Base-by-base conservation (phyloP, 2,797 vertebrate genomes). In the Ataeniobius toweri region DNA sequence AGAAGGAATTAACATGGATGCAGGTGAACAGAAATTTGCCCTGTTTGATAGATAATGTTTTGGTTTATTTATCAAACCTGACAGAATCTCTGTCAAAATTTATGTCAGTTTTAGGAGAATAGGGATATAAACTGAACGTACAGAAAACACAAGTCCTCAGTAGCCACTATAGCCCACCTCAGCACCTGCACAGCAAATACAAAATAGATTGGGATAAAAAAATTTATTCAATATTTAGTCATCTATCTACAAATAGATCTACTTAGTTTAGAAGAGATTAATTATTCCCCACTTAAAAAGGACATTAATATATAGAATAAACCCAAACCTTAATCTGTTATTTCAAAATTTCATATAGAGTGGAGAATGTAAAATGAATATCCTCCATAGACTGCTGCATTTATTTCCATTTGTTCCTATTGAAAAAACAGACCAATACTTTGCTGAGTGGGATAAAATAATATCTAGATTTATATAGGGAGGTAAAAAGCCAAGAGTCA, bases 311-410 rank as follows among this genome's bases (percentile, higher is more conserved):
- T 22, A 39, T 18, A 41, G 10, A 7, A 1, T 68, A 24, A 41
- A 10, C 18, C 65, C 39, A 41, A 41, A 22, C 8, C 36, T 44
- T 22, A 68, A 68, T 22, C 41, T 68, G 8, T 41, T 20, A 10
- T 68, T 31, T 68, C 36, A 36, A 36, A 36, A 36, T 36, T 36
- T 36, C 36, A 36, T 36, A 36, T 36, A 36, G 36, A 24, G 39
- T 68, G 39, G 65, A 68, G 2, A 41, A 31, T 7, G 16, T 68
- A 68, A 68, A 68, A 68, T 68, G 36, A 68, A 68, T 39, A 68
- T 68, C 22, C 16, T 68, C 22, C 65, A 14, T 8, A 68, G 36
- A 41, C 16, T 68, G 39, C 24, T 68, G 22, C 39, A 68, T 41
- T 22, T 41, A 68, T 68, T 68, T 44, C 65, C 6, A 68, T 18